Evolutionary conservation across 2,797 vertebrate genomes (phyloP).

Genomic region (Antrozous pallidus): DNA sequence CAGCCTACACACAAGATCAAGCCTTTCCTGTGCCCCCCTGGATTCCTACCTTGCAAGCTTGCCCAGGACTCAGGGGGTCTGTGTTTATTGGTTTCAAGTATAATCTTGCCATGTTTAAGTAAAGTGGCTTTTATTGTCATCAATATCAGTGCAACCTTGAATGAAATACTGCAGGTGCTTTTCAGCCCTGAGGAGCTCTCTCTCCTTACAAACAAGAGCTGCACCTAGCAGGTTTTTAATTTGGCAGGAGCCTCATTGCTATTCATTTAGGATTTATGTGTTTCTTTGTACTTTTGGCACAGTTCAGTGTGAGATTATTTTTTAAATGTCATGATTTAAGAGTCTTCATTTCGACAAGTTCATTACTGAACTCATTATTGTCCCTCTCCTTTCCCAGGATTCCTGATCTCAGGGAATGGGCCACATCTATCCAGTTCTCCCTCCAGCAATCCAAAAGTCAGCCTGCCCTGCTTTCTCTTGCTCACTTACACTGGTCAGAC

Average conservation of each 20-base stretch:
- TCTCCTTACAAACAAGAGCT: conserved; percentile 44
- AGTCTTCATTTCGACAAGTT: background rate
- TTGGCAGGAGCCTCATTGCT: conserved; percentile 17
- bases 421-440: background rate
- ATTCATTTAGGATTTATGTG: background rate
- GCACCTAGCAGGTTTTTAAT: background rate
- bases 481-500: background rate
- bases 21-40: accelerated
- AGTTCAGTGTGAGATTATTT: conserved; percentile 17
- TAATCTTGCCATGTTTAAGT: conserved; percentile 40
- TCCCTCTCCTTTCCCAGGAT: background rate
- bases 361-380: background rate
- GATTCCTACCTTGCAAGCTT: accelerated
- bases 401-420: background rate
- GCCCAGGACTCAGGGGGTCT: background rate
- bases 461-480: background rate
- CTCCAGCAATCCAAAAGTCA: background rate
- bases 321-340: conserved; percentile 25
- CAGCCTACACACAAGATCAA: background rate
- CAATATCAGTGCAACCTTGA: background rate
- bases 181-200: conserved; percentile 30
- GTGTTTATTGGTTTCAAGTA: background rate
- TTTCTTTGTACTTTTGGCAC: conserved; percentile 25
- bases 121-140: background rate
- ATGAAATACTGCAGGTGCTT: conserved; percentile 27